Evolutionary conservation across 2,113 vertebrate species (phyloP).

Genomic region (Suncus etruscus): DNA sequence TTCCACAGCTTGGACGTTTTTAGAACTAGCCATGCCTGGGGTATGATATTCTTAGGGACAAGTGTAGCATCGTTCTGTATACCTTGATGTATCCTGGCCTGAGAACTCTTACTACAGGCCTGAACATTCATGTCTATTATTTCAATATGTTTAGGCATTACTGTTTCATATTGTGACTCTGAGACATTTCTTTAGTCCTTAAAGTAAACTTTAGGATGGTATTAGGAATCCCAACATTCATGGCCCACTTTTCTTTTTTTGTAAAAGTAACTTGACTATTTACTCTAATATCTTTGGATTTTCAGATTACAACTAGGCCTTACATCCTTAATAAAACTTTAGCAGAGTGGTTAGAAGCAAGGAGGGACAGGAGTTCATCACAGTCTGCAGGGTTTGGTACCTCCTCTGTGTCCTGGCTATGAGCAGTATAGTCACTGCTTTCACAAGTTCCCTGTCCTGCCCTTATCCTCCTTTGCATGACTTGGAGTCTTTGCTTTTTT

Average conservation of each 20-base stretch:
- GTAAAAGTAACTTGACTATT: background rate
- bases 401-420: background rate
- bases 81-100: background rate
- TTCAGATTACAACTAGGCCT: constrained; percentile 5
- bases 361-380: no score
- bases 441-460: background rate
- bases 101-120: background rate
- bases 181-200: background rate
- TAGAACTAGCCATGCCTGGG: background rate
- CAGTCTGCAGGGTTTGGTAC: background rate
- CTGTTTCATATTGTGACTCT: background rate
- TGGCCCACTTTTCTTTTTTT: no score
- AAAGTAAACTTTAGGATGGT: no score
- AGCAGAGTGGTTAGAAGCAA: background rate
- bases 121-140: background rate
- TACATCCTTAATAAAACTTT: background rate
- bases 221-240: no score
- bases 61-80: background rate
- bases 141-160: background rate
- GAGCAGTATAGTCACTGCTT: background rate
- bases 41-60: background rate
- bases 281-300: background rate
- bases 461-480: background rate
- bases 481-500: background rate
- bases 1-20: background rate